These are phyloP conservation scores for Gambelia wislizenii DNA, from an alignment of 2,797 vertebrate species.

Conservation along the genomic window DNA sequence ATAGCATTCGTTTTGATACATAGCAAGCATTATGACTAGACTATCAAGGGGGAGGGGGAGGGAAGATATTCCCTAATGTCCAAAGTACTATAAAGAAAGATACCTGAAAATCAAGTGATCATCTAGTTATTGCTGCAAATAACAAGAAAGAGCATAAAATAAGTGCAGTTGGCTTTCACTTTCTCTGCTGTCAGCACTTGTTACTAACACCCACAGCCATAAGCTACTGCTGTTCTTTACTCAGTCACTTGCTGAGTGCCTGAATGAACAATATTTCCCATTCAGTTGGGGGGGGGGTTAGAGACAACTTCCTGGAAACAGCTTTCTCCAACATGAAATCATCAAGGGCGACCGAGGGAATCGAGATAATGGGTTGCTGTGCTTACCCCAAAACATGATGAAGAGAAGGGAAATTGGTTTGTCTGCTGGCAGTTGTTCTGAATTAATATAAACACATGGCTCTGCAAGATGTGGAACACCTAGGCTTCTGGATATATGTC, in stretches of 20 bases:
- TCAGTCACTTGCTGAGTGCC: not conserved
- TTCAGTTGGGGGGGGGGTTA: not conserved
- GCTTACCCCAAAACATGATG: not conserved
- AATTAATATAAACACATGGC: not conserved
- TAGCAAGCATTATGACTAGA: not conserved
- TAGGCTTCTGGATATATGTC: not conserved
- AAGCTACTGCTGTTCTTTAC: not conserved
- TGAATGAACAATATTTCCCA: not conserved
- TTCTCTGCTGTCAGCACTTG: slow-evolving; percentile 11
- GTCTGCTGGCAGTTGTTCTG: not conserved
- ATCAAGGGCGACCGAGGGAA: not conserved
- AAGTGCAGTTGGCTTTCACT: not conserved
- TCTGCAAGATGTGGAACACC: not conserved
- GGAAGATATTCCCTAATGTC: not conserved
- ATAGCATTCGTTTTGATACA: not conserved
- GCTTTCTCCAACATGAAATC: not conserved
- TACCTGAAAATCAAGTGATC: not conserved
- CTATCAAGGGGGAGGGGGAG: fast-evolving
- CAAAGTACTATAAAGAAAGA: not conserved
- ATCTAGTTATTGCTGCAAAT: slow-evolving; percentile 34
- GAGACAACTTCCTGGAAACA: not conserved
- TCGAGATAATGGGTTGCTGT: not conserved
- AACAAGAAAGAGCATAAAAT: not conserved
- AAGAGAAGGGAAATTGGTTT: not conserved
- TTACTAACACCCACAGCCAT: not conserved